These are phyloP conservation scores for Platalea minor DNA, from an alignment of 2,797 vertebrate genomes.

Conservation along the genomic window DNA sequence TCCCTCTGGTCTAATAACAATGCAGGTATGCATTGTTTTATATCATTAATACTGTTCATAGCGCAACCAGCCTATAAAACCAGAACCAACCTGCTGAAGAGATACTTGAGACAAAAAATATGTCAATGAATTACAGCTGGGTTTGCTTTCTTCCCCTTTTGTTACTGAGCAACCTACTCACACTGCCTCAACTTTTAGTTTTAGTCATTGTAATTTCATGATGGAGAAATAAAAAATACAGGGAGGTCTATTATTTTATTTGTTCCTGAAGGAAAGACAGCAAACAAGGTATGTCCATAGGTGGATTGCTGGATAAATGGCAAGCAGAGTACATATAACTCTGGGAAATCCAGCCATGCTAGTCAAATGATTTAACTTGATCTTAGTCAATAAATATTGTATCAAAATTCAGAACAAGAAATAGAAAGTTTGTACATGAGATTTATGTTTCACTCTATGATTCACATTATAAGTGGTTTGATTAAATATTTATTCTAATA, in stretches of 20 bases:
- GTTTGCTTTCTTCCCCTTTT: neutral
- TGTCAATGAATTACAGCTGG: neutral
- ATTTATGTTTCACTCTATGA: slow-evolving; percentile 65
- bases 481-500: slow-evolving; percentile 76
- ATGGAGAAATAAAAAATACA: neutral
- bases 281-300: neutral
- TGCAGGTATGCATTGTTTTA: neutral
- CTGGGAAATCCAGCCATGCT: slow-evolving; percentile 16
- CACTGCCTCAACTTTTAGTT: neutral
- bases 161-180: neutral
- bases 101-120: neutral
- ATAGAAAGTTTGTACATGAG: slow-evolving; percentile 63
- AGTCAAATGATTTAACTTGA: slow-evolving; percentile 40
- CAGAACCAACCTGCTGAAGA: neutral
- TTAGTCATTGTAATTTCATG: neutral
- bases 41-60: neutral
- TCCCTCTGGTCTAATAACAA: neutral
- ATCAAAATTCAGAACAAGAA: slow-evolving; percentile 50
- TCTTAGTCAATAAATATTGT: slow-evolving; percentile 65
- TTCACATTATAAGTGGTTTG: slow-evolving; percentile 50
- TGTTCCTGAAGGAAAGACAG: neutral
- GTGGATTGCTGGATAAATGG: neutral
- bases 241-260: neutral
- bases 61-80: neutral
- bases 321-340: neutral